These are phyloP conservation scores for zebrafish (Danio rerio) DNA, from an alignment of 2,113 vertebrate species.

Conservation along the genomic window GRCz12tu NC_133188.1:38957001-38957500, in stretches of 20 bases:
- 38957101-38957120: conserved; percentile 77
- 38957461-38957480: too few species aligned
- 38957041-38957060: conserved; percentile 87
- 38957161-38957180: conserved; percentile 66
- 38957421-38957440: neutral
- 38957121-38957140: conserved; percentile 50
- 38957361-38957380: conserved; percentile 31
- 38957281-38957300: conserved; percentile 30
- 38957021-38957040: conserved; percentile 78
- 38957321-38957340: conserved; percentile 31
- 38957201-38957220: conserved; percentile 70
- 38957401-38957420: neutral
- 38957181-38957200: conserved; percentile 69
- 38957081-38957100: neutral
- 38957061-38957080: conserved; percentile 74
- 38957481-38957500: neutral
- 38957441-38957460: neutral
- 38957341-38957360: conserved; percentile 16
- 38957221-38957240: neutral
- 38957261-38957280: conserved; percentile 29
- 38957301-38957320: conserved; percentile 31
- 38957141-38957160: conserved; percentile 59
- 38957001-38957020: conserved; percentile 70
- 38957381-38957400: conserved; percentile 23
- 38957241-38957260: conserved; percentile 1